Evolutionary conservation across 2,888 invertebrate genomes (phyloP).

Genomic region (Cataglyphis cursor): DNA sequence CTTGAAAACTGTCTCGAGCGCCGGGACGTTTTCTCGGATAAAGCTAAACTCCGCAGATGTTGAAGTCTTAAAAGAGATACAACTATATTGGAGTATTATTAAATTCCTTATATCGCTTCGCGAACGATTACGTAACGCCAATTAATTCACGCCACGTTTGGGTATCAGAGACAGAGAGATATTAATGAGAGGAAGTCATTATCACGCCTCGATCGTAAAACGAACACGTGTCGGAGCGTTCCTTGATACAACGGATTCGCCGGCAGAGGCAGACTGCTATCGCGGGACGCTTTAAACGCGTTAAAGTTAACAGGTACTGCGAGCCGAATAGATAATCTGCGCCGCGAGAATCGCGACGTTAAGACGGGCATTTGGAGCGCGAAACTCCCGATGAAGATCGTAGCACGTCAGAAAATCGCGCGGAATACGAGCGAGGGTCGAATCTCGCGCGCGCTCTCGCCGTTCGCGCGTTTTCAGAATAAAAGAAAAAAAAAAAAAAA

Average conservation of each 20-base stretch:
- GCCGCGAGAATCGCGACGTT: slow-evolving; percentile 34
- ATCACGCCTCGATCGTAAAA: neutral
- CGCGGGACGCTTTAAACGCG: slow-evolving; percentile 11
- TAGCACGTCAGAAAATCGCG: neutral
- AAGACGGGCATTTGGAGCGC: slow-evolving; percentile 23
- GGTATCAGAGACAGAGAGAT: neutral
- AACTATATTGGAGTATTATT: neutral
- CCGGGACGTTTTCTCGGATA: neutral
- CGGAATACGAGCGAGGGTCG: slow-evolving; percentile 26
- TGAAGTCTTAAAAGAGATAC: neutral
- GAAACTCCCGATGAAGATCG: slow-evolving; percentile 44
- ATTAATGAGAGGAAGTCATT: neutral
- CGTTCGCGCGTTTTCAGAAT: neutral
- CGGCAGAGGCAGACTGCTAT: slow-evolving; percentile 16
- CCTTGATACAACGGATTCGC: neutral
- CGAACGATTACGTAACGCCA: neutral
- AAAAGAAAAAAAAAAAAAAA: slow-evolving; percentile 11
- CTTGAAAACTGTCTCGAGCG: neutral
- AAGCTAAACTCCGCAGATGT: neutral
- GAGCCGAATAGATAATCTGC: slow-evolving; percentile 43
- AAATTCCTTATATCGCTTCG: neutral
- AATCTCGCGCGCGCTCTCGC: slow-evolving; percentile 16
- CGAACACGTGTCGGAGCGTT: slow-evolving; percentile 9
- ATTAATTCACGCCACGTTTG: neutral
- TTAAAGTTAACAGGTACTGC: slow-evolving; percentile 46